These are phyloP conservation scores for Lamproptera curius DNA, from an alignment of 2,888 invertebrate genomes.

Conservation along the genomic window DNA sequence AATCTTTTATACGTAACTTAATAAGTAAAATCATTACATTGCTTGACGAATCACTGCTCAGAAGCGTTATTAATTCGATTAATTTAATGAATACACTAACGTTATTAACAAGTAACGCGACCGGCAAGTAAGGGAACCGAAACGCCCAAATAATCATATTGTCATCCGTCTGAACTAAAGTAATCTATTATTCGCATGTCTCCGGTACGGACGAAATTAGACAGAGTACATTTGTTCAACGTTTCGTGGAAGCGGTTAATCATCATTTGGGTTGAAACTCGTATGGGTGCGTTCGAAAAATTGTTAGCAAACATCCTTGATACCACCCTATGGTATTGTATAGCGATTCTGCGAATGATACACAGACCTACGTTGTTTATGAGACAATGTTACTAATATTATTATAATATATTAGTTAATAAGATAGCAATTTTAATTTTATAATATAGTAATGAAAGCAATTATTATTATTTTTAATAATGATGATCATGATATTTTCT, in stretches of 20 bases:
- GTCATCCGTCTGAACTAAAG: constrained; percentile 17
- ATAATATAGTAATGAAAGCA: too few relatives aligned
- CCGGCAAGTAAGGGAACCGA: constrained; percentile 3
- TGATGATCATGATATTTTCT: too few relatives aligned
- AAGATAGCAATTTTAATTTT: too few relatives aligned
- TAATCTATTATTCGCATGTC: constrained; percentile 17
- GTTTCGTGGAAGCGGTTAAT: constrained; percentile 15
- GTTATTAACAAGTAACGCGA: not conserved
- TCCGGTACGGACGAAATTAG: constrained; percentile 13
- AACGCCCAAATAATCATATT: constrained; percentile 15
- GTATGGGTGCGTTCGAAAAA: not conserved
- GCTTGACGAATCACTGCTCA: too few relatives aligned
- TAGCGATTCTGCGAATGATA: too few relatives aligned
- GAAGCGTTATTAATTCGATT: not conserved
- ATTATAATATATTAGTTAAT: too few relatives aligned
- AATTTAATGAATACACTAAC: not conserved
- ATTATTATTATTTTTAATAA: too few relatives aligned
- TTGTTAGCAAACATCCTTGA: constrained; percentile 9
- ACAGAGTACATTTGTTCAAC: constrained; percentile 14
- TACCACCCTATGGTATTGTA: not conserved
- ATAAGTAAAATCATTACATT: too few relatives aligned
- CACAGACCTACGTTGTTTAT: too few relatives aligned
- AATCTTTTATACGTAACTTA: too few relatives aligned
- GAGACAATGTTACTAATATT: too few relatives aligned
- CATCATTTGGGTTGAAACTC: constrained; percentile 15